Conservation (phyloP, 1,140 invertebrate species). For the Ceratina japonica region DNA sequence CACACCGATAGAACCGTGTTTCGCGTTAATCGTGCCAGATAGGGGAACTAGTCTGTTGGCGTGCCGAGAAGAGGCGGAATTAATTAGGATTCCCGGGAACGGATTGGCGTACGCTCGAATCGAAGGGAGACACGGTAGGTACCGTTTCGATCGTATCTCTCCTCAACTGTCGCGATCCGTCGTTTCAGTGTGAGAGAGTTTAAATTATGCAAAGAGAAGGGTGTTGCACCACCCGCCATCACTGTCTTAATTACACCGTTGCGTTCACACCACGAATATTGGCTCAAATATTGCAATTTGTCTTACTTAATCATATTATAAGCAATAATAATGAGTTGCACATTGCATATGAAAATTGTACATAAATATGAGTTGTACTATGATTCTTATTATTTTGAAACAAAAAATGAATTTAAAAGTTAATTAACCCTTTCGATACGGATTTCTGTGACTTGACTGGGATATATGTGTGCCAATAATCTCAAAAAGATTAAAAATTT, state of each 20-base stretch:
- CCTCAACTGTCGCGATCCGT: slow-evolving; percentile 50
- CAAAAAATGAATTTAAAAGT: too few species aligned
- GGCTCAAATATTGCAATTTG: too few species aligned
- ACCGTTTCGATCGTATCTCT: slow-evolving; percentile 60
- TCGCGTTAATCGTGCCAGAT: slow-evolving; percentile 57
- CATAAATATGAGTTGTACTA: too few species aligned
- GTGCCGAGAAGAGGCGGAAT: slow-evolving; percentile 58
- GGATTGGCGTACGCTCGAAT: slow-evolving; percentile 52
- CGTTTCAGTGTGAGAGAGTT: slow-evolving; percentile 50
- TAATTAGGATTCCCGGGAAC: slow-evolving; percentile 53
- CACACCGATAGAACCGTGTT: slow-evolving; percentile 46
- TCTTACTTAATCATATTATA: too few species aligned
- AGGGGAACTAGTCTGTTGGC: slow-evolving; percentile 34
- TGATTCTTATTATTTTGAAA: too few species aligned
- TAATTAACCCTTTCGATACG: too few species aligned
- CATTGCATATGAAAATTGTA: too few species aligned
- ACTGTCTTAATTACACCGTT: slow-evolving; percentile 57
- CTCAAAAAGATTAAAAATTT: too few species aligned
- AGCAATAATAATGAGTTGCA: too few species aligned
- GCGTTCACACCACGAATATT: too few species aligned
- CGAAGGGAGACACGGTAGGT: slow-evolving; percentile 40
- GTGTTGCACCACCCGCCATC: slow-evolving; percentile 28
- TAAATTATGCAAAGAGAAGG: slow-evolving; percentile 48
- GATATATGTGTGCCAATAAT: too few species aligned
- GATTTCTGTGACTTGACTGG: too few species aligned